Evolutionary conservation across 1,140 invertebrate species (phyloP).

Genomic region (Cataglyphis hispanica): DNA sequence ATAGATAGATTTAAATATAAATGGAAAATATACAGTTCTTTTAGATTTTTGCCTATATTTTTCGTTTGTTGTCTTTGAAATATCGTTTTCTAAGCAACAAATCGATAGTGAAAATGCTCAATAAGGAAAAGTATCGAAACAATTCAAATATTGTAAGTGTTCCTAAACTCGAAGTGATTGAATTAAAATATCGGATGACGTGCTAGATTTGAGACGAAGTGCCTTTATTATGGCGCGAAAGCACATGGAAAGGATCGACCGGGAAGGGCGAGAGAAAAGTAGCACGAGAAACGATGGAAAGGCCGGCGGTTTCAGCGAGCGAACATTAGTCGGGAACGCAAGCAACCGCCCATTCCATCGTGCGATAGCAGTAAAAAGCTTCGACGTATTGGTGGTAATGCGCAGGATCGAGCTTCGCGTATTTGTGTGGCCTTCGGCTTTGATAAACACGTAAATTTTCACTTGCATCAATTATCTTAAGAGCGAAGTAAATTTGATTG

Average conservation of each 20-base stretch:
- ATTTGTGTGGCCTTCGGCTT: not conserved
- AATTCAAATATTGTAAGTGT: constrained; percentile 23
- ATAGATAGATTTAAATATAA: not conserved
- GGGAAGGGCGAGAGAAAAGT: constrained; percentile 55
- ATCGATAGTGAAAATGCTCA: not conserved
- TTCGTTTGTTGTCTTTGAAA: not conserved
- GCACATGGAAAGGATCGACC: constrained; percentile 21
- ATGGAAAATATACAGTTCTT: not conserved
- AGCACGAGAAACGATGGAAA: constrained; percentile 46
- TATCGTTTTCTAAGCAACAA: not conserved
- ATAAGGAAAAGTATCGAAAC: not conserved
- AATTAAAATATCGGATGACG: not conserved
- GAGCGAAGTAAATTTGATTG: constrained; percentile 26
- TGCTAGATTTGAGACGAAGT: not conserved
- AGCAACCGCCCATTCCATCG: constrained; percentile 63
- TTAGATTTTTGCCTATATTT: not conserved
- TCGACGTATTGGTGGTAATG: constrained; percentile 59
- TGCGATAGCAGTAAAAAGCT: constrained; percentile 57
- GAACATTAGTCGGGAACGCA: constrained; percentile 68
- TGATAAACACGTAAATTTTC: constrained; percentile 21
- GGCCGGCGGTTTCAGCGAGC: constrained; percentile 39
- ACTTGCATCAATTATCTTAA: constrained; percentile 5
- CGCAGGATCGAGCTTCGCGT: constrained; percentile 18
- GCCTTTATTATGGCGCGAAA: constrained; percentile 35
- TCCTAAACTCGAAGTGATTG: not conserved